Percentiles rank a stretch among this genome's conserved stretches.
phyloP scores from a whole-genome alignment of 1,140 invertebrate species.

The Trinorchestia longiramus region DNA sequence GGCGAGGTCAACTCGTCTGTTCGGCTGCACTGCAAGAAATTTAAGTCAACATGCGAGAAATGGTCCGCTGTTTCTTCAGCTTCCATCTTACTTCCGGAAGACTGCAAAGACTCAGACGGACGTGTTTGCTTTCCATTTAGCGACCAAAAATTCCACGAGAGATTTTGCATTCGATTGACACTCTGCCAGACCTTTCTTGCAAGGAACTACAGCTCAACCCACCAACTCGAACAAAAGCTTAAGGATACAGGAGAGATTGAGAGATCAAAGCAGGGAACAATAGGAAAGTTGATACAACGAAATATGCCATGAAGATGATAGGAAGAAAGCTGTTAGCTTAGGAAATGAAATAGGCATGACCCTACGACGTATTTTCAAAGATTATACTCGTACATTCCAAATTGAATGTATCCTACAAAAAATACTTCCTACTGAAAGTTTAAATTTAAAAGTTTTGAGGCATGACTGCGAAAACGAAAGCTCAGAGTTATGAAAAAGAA shows the following conservation, averaged over 20 bases:
- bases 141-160: neutral
- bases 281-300: neutral
- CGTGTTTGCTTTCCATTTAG: constrained; percentile 51
- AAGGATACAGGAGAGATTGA: neutral
- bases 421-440: too few species aligned
- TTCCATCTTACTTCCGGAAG: neutral
- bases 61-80: constrained; percentile 17
- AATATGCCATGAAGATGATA: neutral
- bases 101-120: neutral
- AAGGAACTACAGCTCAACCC: neutral
- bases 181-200: constrained; percentile 2
- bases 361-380: neutral
- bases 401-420: neutral
- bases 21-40: neutral
- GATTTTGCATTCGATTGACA: constrained; percentile 51
- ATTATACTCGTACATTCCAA: neutral
- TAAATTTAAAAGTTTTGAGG: too few species aligned
- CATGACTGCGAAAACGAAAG: too few species aligned
- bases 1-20: neutral
- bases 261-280: neutral
- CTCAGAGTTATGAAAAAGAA: too few species aligned
- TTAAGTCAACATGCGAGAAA: neutral
- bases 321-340: neutral
- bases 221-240: neutral
- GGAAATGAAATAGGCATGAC: neutral